Base-by-base conservation (phyloP, 2,113 vertebrate genomes). In the Lutjanus erythropterus region DNA sequence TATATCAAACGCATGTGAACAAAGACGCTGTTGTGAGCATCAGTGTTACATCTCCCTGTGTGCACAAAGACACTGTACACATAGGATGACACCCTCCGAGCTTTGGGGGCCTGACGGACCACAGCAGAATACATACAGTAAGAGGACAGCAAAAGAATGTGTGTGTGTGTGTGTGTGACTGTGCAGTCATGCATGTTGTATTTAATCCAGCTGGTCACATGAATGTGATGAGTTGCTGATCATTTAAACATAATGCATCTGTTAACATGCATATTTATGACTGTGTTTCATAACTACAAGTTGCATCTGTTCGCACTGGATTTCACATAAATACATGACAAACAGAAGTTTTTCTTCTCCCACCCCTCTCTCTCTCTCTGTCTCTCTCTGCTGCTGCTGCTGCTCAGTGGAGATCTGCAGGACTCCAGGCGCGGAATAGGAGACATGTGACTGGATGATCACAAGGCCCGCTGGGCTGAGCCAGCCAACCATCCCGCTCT, bases 381-480 rank as follows among this genome's bases (percentile, higher is more conserved):
- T 55, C 19, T 72, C 66, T 56, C 31, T 7, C 8, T 56, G 62
- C 25, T 53, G n/a, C n/a, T 74, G 50, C 62, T 72, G 73, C 73
- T 77, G 72, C 61, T 61, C 21, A 68, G 61, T 23, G 42, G 27
- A 84, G 62, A 41, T 65, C 78, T 65, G 77, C 66, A 60, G 72
- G 75, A 78, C 47, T 80, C 82, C 79, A 75, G 71, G 46, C 80
- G 53, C 50, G 76, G 61, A 88, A 58, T 50, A 27, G 53, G 78
- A 84, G 75, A 78, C 94, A 94, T 92, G 91, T 94, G 92, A 95
- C 86, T 82, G 75, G 79, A 67, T 23, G 79, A 92, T 93, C 91
- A 91, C 82, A 91, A 80, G 91, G 80, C 74, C 70, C 12, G 29
- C 69, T 37, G 53, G 67, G 66, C 68, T 31, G 1, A 83, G 61